Base-by-base conservation (phyloP, 2,888 invertebrate species). In the Platycnemis pennipes region DNA sequence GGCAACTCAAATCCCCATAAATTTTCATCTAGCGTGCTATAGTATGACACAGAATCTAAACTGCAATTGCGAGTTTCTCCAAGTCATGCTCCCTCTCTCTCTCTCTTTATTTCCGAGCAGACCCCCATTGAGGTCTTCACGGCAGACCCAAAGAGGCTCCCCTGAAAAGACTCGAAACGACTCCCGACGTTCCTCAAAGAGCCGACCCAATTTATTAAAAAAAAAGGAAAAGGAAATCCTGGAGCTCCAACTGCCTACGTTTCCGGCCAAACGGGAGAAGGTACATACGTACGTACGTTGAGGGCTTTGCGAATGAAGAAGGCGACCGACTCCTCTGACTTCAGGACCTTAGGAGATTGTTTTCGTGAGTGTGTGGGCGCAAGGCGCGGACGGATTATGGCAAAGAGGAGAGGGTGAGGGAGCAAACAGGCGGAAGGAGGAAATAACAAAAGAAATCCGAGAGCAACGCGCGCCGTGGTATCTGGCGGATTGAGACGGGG, bases 361-460 rank as follows among this genome's bases (percentile, higher is more conserved):
- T 77, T 8, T 77, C 37, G 3, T 13, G 77, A 13, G 37, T 13
- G 77, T 37, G 77, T 31, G 77, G 37, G 77, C 77, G 37, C 31
- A 37, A 77, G 37, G 77, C 77, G 77, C 77, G 37, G 77, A 77
- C 77, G 37, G 77, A 77, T 77, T 77, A 77, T 37, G 77, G 77
- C 77, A 77, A 77, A 77, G 31, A 77, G 37, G 77, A 77, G 77
- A 37, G 26, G 37, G 77, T 11, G 37, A 77, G 11, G 13, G 19
- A 77, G 37, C 77, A 63, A 63, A 63, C 63, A 63, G 63, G n/a
- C 26, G 63, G 11, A 37, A 1, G 77, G 77, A 77, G 37, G 37
- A 31, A 37, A 16, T 16, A 77, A 77, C 31, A 31, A n/a, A 69
- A 7, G 2, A 11, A n/a, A 77, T 37, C 11, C 11, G 37, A 77